phyloP scores from a whole-genome alignment of 1,140 invertebrate species.

The Bombus turneri region DNA sequence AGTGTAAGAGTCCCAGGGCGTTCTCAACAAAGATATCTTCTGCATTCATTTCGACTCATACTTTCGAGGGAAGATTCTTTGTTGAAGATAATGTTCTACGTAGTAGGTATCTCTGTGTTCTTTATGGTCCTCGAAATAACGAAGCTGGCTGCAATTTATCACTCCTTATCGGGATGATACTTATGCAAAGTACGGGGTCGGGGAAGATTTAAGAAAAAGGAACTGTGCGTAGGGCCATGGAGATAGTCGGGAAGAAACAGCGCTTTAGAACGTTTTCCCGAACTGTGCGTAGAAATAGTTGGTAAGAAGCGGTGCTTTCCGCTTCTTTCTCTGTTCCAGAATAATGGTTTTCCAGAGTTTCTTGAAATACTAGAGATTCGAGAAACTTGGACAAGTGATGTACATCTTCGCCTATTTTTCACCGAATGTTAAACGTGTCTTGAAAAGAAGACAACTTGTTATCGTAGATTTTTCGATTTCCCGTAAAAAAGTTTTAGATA shows the following conservation, averaged over 20 bases:
- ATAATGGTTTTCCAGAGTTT: not conserved
- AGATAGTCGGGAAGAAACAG: constrained; percentile 7
- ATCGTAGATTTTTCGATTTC: not conserved
- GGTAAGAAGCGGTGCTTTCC: not conserved
- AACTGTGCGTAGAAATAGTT: constrained; percentile 22
- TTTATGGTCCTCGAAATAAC: constrained; percentile 14
- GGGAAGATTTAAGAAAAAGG: constrained; percentile 21
- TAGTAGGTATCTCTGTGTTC: not conserved
- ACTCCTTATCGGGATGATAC: constrained; percentile 18
- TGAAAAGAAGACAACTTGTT: not conserved
- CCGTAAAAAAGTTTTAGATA: not conserved
- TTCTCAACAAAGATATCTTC: not conserved
- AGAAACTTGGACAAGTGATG: not conserved
- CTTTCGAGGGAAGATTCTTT: not conserved
- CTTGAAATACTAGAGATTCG: not conserved
- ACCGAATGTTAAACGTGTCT: not conserved
- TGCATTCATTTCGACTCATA: not conserved
- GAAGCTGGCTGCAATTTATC: constrained; percentile 23
- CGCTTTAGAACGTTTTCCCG: not conserved
- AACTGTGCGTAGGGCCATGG: not conserved
- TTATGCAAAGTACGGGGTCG: not conserved
- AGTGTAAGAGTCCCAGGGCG: not conserved
- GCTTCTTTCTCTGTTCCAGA: not conserved
- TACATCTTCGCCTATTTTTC: not conserved
- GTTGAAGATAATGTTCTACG: not conserved